phyloP scores from a whole-genome alignment of 1,140 invertebrate genomes.

The Halesus radiatus region DNA sequence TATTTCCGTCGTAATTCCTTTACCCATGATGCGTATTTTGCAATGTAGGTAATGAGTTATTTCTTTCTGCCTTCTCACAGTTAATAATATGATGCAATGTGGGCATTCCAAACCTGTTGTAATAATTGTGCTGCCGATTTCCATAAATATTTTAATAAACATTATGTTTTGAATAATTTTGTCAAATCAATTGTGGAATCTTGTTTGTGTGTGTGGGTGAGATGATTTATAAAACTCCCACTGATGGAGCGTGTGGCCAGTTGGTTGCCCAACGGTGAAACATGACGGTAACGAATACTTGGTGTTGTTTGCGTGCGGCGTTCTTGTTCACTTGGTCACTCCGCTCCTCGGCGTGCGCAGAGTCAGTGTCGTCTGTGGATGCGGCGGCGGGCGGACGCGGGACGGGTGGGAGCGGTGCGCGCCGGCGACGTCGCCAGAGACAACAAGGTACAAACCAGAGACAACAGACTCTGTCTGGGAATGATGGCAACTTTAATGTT shows the following conservation, averaged over 20 bases:
- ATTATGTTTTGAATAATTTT: no score
- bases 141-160: no score
- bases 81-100: no score
- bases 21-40: no score
- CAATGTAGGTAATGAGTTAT: no score
- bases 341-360: conserved; percentile 57
- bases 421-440: conserved; percentile 29
- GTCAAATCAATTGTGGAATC: not conserved
- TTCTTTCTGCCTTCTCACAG: no score
- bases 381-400: conserved; percentile 46
- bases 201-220: not conserved
- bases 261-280: not conserved
- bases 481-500: not conserved
- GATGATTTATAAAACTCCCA: not conserved
- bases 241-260: no score
- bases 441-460: conserved; percentile 30
- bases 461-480: conserved; percentile 20
- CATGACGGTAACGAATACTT: conserved; percentile 23
- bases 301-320: conserved; percentile 12
- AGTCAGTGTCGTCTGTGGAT: conserved; percentile 65
- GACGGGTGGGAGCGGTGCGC: not conserved
- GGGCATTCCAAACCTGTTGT: no score
- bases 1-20: no score
- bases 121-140: no score
- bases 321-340: conserved; percentile 24